phyloP scores from a whole-genome alignment of 2,888 invertebrate species.

The Amphiduros pacificus region DNA sequence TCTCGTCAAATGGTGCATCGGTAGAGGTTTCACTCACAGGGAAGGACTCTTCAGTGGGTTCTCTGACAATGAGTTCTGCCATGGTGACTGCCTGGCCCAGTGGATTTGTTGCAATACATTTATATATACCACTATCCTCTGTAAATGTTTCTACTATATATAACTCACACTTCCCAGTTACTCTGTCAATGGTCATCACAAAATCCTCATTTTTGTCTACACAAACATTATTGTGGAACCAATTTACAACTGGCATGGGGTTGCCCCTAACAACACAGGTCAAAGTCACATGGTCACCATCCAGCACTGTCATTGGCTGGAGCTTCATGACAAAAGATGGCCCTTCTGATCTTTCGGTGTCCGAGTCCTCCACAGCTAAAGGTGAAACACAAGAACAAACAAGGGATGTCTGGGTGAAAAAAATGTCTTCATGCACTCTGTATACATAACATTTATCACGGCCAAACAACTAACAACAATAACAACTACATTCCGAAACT shows the following conservation, averaged over 20 bases:
- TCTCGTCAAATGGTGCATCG: no score
- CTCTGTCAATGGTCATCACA: conserved; percentile 49
- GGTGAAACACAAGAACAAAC: no score
- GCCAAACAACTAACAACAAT: no score
- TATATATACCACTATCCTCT: conserved; percentile 61
- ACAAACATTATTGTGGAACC: conserved; percentile 55
- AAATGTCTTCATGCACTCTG: no score
- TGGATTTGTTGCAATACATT: conserved; percentile 77
- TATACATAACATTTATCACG: no score
- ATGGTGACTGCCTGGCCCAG: conserved; percentile 86
- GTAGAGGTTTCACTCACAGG: conserved; percentile 1
- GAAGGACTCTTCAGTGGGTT: conserved; percentile 21
- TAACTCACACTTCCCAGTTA: conserved; percentile 49
- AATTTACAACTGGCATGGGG: conserved; percentile 53
- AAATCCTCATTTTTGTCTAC: conserved; percentile 55
- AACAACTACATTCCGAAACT: no score
- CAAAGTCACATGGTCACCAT: conserved; percentile 49
- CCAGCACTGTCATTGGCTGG: conserved; percentile 37
- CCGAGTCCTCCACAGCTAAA: no score
- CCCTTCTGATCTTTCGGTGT: conserved; percentile 27
- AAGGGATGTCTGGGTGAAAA: no score
- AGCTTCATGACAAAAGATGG: conserved; percentile 47
- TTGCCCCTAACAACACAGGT: conserved; percentile 48
- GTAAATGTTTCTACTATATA: conserved; percentile 56
- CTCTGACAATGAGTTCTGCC: conserved; percentile 49